phyloP scores from a whole-genome alignment of 2,113 vertebrate species.

The Paradoxurus hermaphroditus region DNA sequence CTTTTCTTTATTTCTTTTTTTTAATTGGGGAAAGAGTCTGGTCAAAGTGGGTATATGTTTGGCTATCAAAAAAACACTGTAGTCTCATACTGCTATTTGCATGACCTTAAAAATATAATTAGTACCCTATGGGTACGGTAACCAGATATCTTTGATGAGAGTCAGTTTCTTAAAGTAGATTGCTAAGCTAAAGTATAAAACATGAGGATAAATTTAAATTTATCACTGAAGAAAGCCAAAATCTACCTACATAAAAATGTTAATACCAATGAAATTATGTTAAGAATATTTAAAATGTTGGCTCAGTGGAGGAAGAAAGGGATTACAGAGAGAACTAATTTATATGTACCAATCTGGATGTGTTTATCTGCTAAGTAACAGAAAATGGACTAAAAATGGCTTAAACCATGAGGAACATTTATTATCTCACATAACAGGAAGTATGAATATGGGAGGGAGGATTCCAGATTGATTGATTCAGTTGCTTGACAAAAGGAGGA shows the following conservation, averaged over 20 bases:
- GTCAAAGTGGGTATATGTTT: background rate
- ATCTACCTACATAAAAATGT: background rate
- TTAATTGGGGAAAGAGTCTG: background rate
- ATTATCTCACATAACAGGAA: background rate
- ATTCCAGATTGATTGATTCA: background rate
- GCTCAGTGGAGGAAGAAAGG: background rate
- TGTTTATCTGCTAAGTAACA: background rate
- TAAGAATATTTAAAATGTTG: background rate
- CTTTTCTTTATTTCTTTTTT: background rate
- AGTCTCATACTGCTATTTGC: background rate
- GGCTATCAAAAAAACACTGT: background rate
- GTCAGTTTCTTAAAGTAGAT: conserved; percentile 7
- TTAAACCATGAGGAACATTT: background rate
- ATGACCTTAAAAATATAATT: background rate
- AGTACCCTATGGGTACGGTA: background rate
- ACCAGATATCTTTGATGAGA: background rate
- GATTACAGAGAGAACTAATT: background rate
- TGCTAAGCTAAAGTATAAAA: conserved; percentile 17
- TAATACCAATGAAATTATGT: background rate
- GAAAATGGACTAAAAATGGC: background rate
- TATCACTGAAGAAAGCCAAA: background rate
- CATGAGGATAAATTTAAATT: background rate
- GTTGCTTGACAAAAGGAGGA: background rate
- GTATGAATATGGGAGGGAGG: background rate
- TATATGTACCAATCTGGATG: background rate